Conservation (phyloP, 2,797 vertebrate genomes). For the Galagoides demidoff region DNA sequence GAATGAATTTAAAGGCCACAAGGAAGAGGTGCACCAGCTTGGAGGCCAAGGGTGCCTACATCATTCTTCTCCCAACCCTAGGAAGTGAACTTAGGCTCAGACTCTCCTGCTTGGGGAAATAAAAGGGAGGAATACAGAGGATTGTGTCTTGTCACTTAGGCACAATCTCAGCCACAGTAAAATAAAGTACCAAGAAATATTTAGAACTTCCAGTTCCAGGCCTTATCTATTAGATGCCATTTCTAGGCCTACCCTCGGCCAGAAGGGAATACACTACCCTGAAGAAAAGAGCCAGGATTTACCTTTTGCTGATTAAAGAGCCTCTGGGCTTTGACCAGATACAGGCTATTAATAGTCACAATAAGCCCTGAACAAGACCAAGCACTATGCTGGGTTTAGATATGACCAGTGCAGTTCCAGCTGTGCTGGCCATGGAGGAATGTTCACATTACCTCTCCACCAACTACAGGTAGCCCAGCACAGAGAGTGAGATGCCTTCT, state of each 20-base stretch:
- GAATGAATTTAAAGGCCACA: too few species aligned
- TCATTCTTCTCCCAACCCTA: neutral
- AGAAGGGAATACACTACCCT: neutral
- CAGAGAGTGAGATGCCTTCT: neutral
- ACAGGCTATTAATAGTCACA: neutral
- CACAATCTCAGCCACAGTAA: neutral
- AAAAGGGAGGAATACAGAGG: neutral
- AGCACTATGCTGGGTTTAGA: neutral
- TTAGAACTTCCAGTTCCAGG: neutral
- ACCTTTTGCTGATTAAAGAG: neutral
- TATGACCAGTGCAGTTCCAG: neutral
- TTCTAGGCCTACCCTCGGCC: neutral
- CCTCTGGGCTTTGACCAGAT: neutral
- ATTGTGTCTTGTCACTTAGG: neutral
- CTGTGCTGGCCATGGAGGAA: neutral
- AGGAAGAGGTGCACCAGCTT: too few species aligned
- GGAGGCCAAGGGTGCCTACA: neutral
- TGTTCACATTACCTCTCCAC: neutral
- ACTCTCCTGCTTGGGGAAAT: neutral
- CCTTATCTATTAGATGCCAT: neutral
- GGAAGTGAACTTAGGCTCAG: neutral
- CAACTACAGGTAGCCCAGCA: neutral
- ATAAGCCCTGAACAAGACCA: neutral
- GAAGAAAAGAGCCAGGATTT: neutral
- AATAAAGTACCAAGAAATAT: neutral